Percentiles rank a stretch among this genome's conserved stretches.
Evolutionary conservation across 2,797 vertebrate species (phyloP).

Genomic region (Gymnopithys bicolor): DNA sequence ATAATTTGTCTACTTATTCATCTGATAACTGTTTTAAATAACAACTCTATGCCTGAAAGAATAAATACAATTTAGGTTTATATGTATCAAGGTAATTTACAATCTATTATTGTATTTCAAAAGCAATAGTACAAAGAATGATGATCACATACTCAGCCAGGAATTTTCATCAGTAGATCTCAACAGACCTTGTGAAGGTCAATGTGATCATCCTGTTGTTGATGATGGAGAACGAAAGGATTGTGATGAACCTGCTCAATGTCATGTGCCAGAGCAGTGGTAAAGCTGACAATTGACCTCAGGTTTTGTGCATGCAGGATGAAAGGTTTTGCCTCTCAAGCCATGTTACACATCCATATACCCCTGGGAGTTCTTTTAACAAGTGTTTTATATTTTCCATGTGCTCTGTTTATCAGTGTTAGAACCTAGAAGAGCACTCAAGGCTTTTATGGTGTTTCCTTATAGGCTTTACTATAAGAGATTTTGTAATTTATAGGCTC

Average conservation of each 20-base stretch:
- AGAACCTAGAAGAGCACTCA: not conserved
- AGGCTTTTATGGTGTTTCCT: not conserved
- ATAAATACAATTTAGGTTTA: not conserved
- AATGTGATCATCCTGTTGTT: not conserved
- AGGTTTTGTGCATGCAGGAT: not conserved
- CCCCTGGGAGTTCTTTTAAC: not conserved
- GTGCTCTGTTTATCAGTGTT: not conserved
- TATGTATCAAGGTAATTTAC: not conserved
- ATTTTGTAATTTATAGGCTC: not conserved
- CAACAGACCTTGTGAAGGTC: not conserved
- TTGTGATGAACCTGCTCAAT: not conserved
- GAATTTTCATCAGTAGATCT: conserved; percentile 12
- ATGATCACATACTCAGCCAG: not conserved
- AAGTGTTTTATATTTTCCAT: not conserved
- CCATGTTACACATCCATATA: not conserved
- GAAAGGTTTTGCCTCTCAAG: not conserved
- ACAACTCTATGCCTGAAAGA: not conserved
- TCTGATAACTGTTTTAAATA: not conserved
- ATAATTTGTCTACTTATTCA: not conserved
- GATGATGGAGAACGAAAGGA: not conserved
- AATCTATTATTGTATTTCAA: not conserved
- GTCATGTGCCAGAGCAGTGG: not conserved
- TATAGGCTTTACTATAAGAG: not conserved
- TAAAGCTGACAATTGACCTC: not conserved
- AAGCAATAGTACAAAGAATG: not conserved